Conservation (phyloP, 2,113 vertebrate species). For the Rhea pennata region DNA sequence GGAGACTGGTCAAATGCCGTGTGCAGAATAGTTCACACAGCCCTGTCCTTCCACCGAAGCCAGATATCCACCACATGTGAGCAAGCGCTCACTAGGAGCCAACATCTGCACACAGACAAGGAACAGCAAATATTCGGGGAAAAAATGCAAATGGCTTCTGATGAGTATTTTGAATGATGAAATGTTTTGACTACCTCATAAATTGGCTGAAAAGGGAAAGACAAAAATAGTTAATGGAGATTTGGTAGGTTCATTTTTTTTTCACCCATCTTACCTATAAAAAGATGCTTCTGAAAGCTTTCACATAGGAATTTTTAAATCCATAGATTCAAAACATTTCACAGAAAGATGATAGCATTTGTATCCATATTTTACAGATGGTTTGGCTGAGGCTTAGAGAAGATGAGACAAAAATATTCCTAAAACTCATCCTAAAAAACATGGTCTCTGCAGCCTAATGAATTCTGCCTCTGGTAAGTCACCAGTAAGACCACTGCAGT, state of each 20-base stretch:
- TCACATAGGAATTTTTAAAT: not conserved
- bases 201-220: not conserved
- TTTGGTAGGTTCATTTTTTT: not conserved
- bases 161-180: slow-evolving; percentile 1
- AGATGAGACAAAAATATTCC: slow-evolving; percentile 3
- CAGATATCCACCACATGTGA: slow-evolving; percentile 24
- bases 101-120: slow-evolving; percentile 49
- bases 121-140: not conserved
- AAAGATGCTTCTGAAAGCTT: not conserved
- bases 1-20: not conserved
- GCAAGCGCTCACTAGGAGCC: not conserved
- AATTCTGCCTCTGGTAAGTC: not conserved
- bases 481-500: not conserved
- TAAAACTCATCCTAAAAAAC: not conserved
- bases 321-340: not conserved
- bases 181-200: slow-evolving; percentile 28
- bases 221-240: slow-evolving; percentile 14
- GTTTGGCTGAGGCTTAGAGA: not conserved
- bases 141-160: not conserved
- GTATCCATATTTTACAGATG: not conserved
- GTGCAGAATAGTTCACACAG: not conserved
- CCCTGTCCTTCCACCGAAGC: not conserved
- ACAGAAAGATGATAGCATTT: not conserved
- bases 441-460: not conserved
- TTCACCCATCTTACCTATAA: not conserved